phyloP scores from a whole-genome alignment of 2,113 vertebrate genomes.

The Cavia porcellus region DNA sequence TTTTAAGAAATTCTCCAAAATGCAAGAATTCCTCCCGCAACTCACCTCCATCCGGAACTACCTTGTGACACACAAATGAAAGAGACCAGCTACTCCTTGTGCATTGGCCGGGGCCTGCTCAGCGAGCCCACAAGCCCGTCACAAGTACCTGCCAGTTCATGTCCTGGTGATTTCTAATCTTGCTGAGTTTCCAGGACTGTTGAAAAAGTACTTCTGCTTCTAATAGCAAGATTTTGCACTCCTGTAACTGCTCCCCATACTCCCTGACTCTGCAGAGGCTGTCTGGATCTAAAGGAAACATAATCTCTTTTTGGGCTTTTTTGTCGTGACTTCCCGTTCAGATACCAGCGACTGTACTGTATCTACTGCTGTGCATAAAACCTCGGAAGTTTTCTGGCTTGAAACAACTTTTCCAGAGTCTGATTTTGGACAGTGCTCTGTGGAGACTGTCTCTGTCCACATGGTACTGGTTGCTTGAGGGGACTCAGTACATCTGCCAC shows the following conservation, averaged over 20 bases:
- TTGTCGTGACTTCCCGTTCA: neutral
- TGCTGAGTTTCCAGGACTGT: neutral
- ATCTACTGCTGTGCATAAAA: neutral
- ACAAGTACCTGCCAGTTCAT: neutral
- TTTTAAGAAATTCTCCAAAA: constrained; percentile 1
- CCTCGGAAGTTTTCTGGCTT: neutral
- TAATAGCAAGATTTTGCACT: neutral
- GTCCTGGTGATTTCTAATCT: neutral
- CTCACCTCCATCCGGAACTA: neutral
- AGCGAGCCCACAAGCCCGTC: neutral
- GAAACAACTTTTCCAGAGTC: constrained; percentile 11
- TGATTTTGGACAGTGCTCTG: neutral
- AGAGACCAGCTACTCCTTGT: neutral
- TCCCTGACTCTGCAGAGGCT: neutral
- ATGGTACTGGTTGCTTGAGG: neutral
- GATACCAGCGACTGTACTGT: neutral
- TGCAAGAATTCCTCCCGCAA: neutral
- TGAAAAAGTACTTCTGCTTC: neutral
- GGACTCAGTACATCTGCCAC: neutral
- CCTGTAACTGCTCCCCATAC: neutral
- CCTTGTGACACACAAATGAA: neutral
- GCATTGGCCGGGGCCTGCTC: neutral
- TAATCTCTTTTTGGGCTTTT: neutral
- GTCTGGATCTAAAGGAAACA: neutral
- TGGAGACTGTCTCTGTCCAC: neutral